Percentiles rank a stretch among this genome's conserved stretches.
Evolutionary conservation across 2,113 vertebrate genomes (phyloP).

Genomic region (Epinephelus lanceolatus): DNA sequence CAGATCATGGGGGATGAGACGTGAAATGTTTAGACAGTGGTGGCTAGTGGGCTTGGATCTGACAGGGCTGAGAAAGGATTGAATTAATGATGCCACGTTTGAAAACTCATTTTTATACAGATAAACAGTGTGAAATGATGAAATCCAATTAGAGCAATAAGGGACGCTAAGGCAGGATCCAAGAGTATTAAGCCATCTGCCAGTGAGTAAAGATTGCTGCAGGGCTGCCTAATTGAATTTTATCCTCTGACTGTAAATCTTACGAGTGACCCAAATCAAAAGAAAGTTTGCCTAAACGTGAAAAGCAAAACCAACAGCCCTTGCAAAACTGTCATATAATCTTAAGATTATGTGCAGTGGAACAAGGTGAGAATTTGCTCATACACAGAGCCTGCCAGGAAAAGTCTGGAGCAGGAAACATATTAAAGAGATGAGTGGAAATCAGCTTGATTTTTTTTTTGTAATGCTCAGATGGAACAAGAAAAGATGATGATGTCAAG

Average conservation of each 20-base stretch:
- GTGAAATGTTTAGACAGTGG: conserved; percentile 67
- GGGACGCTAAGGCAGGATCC: conserved; percentile 57
- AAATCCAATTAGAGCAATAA: conserved; percentile 76
- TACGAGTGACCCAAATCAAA: conserved; percentile 75
- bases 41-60: conserved; percentile 67
- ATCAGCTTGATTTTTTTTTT: not conserved
- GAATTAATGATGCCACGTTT: conserved; percentile 72
- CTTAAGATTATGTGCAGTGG: conserved; percentile 50
- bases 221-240: conserved; percentile 78
- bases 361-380: conserved; percentile 64
- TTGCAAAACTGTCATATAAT: conserved; percentile 71
- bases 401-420: conserved; percentile 31
- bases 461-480: not conserved
- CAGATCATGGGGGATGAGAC: conserved; percentile 55
- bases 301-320: conserved; percentile 43
- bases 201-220: conserved; percentile 68
- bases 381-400: conserved; percentile 48
- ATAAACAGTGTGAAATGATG: conserved; percentile 72
- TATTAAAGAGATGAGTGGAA: not conserved
- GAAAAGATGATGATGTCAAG: conserved; percentile 20
- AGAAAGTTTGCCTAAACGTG: conserved; percentile 69
- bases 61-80: conserved; percentile 67
- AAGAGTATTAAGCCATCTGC: conserved; percentile 75
- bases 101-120: conserved; percentile 51
- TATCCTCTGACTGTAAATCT: conserved; percentile 69